Base-by-base conservation (phyloP, 2,888 invertebrate genomes). In the Agriopis marginaria region DNA sequence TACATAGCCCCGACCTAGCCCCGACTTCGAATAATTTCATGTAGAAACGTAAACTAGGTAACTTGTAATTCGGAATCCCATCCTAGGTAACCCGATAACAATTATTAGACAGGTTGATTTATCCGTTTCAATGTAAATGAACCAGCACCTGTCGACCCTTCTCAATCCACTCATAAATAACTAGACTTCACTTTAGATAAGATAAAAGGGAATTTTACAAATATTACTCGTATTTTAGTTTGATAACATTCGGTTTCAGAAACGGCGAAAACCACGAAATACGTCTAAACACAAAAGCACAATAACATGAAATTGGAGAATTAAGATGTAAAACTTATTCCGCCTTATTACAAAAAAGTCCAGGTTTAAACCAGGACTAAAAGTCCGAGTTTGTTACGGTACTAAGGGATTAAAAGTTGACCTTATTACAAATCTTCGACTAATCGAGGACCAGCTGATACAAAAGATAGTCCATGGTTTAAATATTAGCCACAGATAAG, bases 81-180 rank as follows among this genome's bases (percentile, higher is more conserved):
- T 32, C 49, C 55, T 47, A 63, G 53, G 63, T 63, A 40, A 53
- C 42, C 55, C 50, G 61, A 61, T 69, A 69, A 65, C 69, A 65
- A 69, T 69, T 65, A 69, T 64, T 56, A 45, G 69, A 69, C 65
- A 62, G 65, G 23, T 53, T 69, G 65, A 69, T 65, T 69, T 69
- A 69, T 69, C 47, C 62, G 45, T 56, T 56, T 40, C 50, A 65
- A 65, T 55, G 64, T 64, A 61, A 69, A 69, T 65, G 61, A 61
- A 64, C 45, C 14, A 54, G 54, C 39, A 64, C 69, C 69, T 65
- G 69, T 69, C 69, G 61, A 69, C 69, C 69, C 69, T 61, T 47
- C 51, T 65, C 61, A 65, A 4, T 14, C 12, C 44, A 51, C 39
- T 68, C 64, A 60, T 69, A 68, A 59, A 68, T 68, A 63, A 68